Conservation (phyloP, 2,113 vertebrate species). For the Amia ocellicauda region DNA sequence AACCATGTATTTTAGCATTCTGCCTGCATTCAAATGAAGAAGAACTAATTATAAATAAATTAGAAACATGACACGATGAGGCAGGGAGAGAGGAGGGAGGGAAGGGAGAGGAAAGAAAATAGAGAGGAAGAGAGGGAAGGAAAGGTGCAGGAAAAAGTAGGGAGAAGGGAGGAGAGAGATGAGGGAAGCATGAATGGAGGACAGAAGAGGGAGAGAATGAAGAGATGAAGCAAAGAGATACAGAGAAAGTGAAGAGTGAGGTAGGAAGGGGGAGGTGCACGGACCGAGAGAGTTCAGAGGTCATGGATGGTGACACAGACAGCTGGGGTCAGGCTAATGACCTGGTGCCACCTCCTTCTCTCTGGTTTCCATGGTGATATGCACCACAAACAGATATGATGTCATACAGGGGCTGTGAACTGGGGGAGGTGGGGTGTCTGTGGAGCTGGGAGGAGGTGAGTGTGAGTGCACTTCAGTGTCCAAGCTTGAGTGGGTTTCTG, state of each 20-base stretch:
- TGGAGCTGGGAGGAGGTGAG: neutral
- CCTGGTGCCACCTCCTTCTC: constrained; percentile 42
- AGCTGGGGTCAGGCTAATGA: constrained; percentile 46
- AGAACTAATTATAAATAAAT: constrained; percentile 83
- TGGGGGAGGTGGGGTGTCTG: constrained; percentile 1
- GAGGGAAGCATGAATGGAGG: constrained; percentile 39
- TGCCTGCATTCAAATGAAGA: constrained; percentile 70
- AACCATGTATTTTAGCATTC: constrained; percentile 73
- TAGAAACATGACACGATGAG: constrained; percentile 73
- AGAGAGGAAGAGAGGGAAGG: constrained; percentile 34
- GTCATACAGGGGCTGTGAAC: constrained; percentile 26
- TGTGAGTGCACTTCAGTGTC: neutral
- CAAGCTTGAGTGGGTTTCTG: no score
- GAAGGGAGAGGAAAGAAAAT: constrained; percentile 47
- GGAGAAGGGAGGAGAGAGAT: constrained; percentile 51
- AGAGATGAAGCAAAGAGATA: constrained; percentile 25
- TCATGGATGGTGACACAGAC: constrained; percentile 46
- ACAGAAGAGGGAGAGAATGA: constrained; percentile 37
- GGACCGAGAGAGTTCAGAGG: constrained; percentile 31
- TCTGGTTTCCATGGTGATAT: constrained; percentile 44
- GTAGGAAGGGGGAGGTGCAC: constrained; percentile 27
- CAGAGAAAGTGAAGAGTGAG: constrained; percentile 28
- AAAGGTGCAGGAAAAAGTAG: constrained; percentile 57
- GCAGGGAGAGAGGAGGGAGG: constrained; percentile 62
- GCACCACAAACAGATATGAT: constrained; percentile 50